Evolutionary conservation across 2,113 vertebrate species (phyloP), one percentile per base, ranked within the genome.

Genomic region (Tinamus guttatus): DNA sequence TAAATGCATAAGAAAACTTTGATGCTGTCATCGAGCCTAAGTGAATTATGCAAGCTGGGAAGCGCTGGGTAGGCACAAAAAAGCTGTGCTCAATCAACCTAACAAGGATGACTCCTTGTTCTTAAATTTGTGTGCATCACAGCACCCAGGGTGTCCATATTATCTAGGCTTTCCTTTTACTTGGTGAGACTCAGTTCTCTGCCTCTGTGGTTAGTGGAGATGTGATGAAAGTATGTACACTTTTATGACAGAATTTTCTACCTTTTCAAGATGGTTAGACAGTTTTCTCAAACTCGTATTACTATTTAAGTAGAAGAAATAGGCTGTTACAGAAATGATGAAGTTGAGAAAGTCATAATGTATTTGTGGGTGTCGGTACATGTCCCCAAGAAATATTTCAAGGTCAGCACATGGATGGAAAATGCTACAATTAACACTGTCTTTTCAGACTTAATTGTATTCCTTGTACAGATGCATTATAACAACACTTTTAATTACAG

Each of bases 401-500:
- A 92, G 68, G 93, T 73, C 93, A 85, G 60, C 15, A 38, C 16
- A 7, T 21, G 58, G 41, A 43, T 47, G 79, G 71, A 74, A 92
- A 90, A 81, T 68, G 28, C 38, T 81, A 3, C 36, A 56, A 32
- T 41, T 78, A 89, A 85, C 28, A 36, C 20, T 81, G 47, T 7
- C 36, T 25, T 78, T 91, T 49, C n/a, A 85, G 49, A 73, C 34
- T 91, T 95, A 90, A 94, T 94, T 88, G 25, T 36, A 43, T 80
- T 49, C 0, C 30, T 77, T 74, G 34, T 82, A 40, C 5, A 76
- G 60, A 47, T 54, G 43, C 40, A 67, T 65, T 85, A 32, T 89
- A 94, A 54, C 15, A 71, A 65, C 73, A 56, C 41, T 85, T 74
- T 78, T 96, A 97, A 97, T 95, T 90, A 94, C 60, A 93, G 76